Percentiles rank a stretch among this genome's conserved stretches.
These are phyloP conservation scores for Drosophila novamexicana DNA, from an alignment of 1,140 invertebrate species.

Conservation along the genomic window DNA sequence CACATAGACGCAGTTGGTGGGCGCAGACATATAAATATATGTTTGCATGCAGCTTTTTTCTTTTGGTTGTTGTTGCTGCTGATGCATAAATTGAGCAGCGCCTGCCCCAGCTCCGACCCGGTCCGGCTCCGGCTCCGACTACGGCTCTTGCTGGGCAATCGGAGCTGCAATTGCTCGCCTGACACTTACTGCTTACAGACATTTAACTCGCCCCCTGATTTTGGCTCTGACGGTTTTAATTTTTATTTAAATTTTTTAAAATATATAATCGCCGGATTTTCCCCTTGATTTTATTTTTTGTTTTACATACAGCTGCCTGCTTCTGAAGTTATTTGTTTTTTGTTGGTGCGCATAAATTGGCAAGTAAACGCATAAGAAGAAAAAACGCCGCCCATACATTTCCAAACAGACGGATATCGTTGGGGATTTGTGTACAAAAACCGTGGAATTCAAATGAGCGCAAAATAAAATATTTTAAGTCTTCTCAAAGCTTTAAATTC, in stretches of 20 bases:
- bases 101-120: constrained; percentile 6
- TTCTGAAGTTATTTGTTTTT: constrained; percentile 67
- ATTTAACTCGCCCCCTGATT: constrained; percentile 60
- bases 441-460: background rate
- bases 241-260: constrained; percentile 61
- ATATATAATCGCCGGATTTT: constrained; percentile 28
- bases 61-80: constrained; percentile 20
- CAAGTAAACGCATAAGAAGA: constrained; percentile 18
- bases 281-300: constrained; percentile 10
- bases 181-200: constrained; percentile 79
- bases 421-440: constrained; percentile 7
- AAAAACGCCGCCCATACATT: constrained; percentile 1
- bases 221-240: constrained; percentile 47
- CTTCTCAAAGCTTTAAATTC: background rate
- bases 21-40: constrained; percentile 75
- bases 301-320: constrained; percentile 4
- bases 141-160: constrained; percentile 39
- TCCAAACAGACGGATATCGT: background rate
- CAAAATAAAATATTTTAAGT: background rate
- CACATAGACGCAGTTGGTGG: constrained; percentile 57
- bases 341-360: constrained; percentile 65
- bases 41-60: constrained; percentile 67
- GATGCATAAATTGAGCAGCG: constrained; percentile 72
- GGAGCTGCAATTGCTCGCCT: constrained; percentile 60
- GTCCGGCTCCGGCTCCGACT: background rate